Conservation (phyloP, 2,888 invertebrate genomes). For the Melolontha melolontha region DNA sequence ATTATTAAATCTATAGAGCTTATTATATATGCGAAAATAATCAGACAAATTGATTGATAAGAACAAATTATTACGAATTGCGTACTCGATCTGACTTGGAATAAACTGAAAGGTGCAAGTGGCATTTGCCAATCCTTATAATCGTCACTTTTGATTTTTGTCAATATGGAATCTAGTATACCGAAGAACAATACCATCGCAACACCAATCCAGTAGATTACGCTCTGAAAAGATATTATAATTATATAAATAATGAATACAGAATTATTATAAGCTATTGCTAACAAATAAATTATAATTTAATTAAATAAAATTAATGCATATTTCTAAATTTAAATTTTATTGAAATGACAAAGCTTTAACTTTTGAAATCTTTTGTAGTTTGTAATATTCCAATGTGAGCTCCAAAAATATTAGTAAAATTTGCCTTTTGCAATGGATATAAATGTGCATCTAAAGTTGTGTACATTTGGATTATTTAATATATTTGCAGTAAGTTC, state of each 20-base stretch:
- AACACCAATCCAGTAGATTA: constrained; percentile 41
- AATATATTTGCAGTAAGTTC: no score
- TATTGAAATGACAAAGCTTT: no score
- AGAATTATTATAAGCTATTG: no score
- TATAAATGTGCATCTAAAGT: no score
- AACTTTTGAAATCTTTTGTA: no score
- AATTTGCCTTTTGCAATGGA: no score
- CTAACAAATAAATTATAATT: no score
- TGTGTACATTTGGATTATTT: no score
- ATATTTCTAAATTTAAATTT: no score
- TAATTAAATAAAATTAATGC: no score
- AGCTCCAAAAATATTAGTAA: no score
- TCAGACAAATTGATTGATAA: constrained; percentile 44
- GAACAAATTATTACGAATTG: constrained; percentile 42
- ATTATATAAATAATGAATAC: neutral
- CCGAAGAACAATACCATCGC: constrained; percentile 36
- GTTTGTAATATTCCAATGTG: no score
- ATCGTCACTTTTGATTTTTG: constrained; percentile 39
- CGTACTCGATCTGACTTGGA: constrained; percentile 44
- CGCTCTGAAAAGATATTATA: constrained; percentile 38
- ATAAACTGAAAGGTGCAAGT: constrained; percentile 41
- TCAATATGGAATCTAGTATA: constrained; percentile 34
- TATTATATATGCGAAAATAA: constrained; percentile 44
- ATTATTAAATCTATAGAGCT: constrained; percentile 44
- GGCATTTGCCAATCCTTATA: constrained; percentile 46